phyloP scores from a whole-genome alignment of 2,888 invertebrate species.

The Ecliptopera silaceata region DNA sequence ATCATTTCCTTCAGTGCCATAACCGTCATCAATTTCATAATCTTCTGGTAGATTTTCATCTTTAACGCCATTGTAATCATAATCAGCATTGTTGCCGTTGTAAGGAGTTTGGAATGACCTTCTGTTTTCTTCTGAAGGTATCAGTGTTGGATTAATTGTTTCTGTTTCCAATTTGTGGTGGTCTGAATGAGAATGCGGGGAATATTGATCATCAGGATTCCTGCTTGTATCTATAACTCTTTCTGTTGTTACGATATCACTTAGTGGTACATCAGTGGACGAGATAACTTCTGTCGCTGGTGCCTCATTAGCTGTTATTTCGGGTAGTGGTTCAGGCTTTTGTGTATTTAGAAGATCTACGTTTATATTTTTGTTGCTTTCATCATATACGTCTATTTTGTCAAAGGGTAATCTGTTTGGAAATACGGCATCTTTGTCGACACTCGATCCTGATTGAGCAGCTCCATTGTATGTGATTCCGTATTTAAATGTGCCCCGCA shows the following conservation, averaged over 20 bases:
- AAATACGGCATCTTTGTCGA: constrained; percentile 80
- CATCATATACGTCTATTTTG: constrained; percentile 72
- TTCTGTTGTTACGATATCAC: constrained; percentile 42
- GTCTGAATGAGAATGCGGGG: constrained; percentile 64
- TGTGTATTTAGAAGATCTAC: constrained; percentile 51
- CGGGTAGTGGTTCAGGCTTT: constrained; percentile 31
- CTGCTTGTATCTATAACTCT: constrained; percentile 44
- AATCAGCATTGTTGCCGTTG: constrained; percentile 54
- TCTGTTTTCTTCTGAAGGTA: constrained; percentile 56
- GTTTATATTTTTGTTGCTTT: constrained; percentile 68
- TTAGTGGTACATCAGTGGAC: constrained; percentile 40
- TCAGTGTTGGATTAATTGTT: constrained; percentile 39
- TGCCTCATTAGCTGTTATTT: constrained; percentile 27
- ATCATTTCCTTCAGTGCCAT: constrained; percentile 63
- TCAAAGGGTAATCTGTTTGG: constrained; percentile 68
- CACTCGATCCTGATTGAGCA: constrained; percentile 91
- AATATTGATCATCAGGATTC: constrained; percentile 34
- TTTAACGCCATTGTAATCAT: constrained; percentile 68
- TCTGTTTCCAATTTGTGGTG: constrained; percentile 57
- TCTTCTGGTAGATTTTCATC: constrained; percentile 63
- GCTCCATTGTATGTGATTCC: constrained; percentile 91
- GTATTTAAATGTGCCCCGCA: constrained; percentile 91
- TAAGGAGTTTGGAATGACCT: constrained; percentile 65
- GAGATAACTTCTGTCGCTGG: constrained; percentile 30
- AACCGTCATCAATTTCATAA: constrained; percentile 70